Evolutionary conservation across 1,140 invertebrate species (phyloP).

Genomic region (Trichomalopsis sarcophagae): DNA sequence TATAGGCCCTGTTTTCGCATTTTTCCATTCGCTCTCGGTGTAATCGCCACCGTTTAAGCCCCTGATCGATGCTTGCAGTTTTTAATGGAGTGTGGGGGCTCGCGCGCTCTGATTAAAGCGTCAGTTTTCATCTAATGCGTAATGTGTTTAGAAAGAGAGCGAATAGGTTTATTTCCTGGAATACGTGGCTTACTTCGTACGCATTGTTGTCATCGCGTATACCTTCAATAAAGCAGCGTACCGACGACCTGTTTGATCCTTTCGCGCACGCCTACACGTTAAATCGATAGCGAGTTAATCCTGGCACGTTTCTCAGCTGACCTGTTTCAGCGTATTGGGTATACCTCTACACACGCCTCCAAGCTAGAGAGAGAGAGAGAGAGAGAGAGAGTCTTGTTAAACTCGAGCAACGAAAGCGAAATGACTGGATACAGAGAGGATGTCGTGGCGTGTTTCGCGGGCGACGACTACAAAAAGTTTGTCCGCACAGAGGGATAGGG

Average conservation of each 20-base stretch:
- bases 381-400: constrained; percentile 2
- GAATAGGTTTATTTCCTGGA: too few species aligned
- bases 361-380: not conserved
- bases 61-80: not conserved
- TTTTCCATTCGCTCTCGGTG: too few species aligned
- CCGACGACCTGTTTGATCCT: constrained; percentile 25
- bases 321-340: not conserved
- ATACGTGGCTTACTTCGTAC: too few species aligned
- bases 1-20: not conserved
- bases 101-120: not conserved
- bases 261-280: not conserved
- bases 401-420: constrained; percentile 38
- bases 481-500: too few species aligned
- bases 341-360: not conserved
- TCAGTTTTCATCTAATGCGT: not conserved
- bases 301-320: constrained; percentile 34
- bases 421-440: not conserved
- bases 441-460: not conserved
- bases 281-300: constrained; percentile 47
- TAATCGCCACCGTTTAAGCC: not conserved
- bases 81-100: not conserved
- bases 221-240: not conserved
- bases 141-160: too few species aligned
- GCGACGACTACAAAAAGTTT: constrained; percentile 32
- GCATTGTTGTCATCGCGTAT: too few species aligned